Base-by-base conservation (phyloP, 2,888 invertebrate genomes). In the Drosophila yooni region DNA sequence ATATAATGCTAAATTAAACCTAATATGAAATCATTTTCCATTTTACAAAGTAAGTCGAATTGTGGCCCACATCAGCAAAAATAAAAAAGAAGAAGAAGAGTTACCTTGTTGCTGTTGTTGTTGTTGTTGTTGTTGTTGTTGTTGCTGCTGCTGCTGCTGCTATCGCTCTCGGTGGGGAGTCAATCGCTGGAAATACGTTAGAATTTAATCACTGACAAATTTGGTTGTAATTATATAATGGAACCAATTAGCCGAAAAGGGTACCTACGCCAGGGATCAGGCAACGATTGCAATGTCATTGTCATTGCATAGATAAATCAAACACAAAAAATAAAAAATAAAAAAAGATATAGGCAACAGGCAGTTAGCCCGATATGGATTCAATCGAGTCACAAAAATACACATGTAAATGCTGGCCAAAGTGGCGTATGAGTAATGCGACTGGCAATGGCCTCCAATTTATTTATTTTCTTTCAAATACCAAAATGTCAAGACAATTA, bases 21-120 rank as follows among this genome's bases (percentile, higher is more conserved):
- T 54, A 70, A 74, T 78, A 78, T 70, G 29, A 73, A 86, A 74
- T 85, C 65, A 81, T 82, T 86, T 80, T 59, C 66, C 76, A 70
- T 79, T 72, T 70, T 70, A 53, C 61, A 53, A 36, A 62, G 58
- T 33, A 34, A 34, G 31, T 34, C 11, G 6, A 46, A 46, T 10
- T 46, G 13, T 46, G 21, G 46, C 46, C 21, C 46, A 46, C 21
- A 46, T 46, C 46, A 46, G 46, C 21, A 43, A 43, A 21, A 13
- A 46, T 3, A 46, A 1, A 33, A 38, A 36, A 3, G 21, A 38
- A 38, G 2, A 25, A 25, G 46, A 46, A 25, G 25, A 25, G 25
- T 46, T 46, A 2, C 1, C 21, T 21, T 43, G 2, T 21, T n/a
- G 40, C 10, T 40, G 40, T 15, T 40, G 52, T 25, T 68, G 48